phyloP scores from a whole-genome alignment of 2,113 vertebrate genomes.

The Oreochromis niloticus region DNA sequence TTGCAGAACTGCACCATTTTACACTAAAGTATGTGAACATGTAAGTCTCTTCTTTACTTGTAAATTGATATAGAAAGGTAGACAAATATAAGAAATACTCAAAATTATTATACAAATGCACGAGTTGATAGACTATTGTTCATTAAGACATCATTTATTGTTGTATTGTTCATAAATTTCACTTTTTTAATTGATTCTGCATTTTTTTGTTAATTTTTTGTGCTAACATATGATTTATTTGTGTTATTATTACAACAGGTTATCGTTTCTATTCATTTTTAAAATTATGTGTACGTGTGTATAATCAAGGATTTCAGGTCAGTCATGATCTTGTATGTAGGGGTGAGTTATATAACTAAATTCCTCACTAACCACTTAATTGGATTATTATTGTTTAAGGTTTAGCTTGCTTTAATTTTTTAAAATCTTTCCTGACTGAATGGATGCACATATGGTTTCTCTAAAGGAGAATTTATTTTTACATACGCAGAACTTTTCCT shows the following conservation, averaged over 20 bases:
- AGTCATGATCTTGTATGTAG: not conserved
- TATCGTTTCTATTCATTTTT: not conserved
- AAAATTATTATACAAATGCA: not conserved
- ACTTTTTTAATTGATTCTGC: not conserved
- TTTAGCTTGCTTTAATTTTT: not conserved
- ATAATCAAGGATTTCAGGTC: accelerated
- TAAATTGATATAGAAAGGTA: accelerated
- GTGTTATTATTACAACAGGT: not conserved
- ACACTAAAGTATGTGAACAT: accelerated
- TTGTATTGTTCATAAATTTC: not conserved
- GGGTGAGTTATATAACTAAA: not conserved
- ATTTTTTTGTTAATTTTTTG: not conserved
- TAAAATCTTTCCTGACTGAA: not conserved
- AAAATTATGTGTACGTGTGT: accelerated
- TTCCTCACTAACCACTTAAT: not conserved
- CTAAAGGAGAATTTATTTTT: not conserved
- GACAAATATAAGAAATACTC: not conserved
- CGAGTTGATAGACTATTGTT: not conserved
- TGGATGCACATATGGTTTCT: not conserved
- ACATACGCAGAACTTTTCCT: not conserved
- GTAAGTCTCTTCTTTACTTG: not conserved
- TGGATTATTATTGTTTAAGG: not conserved
- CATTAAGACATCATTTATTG: not conserved
- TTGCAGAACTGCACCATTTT: not conserved
- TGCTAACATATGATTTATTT: not conserved